Percentiles rank a stretch among this genome's conserved stretches.
Evolutionary conservation across 2,113 vertebrate genomes (phyloP).

Genomic region (Syngnathus typhle): DNA sequence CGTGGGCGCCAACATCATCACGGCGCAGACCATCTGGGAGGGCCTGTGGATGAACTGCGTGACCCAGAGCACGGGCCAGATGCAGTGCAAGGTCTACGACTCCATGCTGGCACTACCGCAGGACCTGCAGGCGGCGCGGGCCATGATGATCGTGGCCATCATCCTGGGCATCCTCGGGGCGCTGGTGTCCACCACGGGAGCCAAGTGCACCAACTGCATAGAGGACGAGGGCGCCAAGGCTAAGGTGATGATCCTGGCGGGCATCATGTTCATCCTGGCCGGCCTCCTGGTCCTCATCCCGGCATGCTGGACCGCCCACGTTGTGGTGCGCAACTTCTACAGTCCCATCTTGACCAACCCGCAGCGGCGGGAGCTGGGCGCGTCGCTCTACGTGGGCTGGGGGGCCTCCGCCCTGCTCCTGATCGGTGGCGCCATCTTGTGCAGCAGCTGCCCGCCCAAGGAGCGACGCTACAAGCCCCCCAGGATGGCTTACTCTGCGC

Average conservation of each 20-base stretch:
- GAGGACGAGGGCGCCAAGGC: constrained; percentile 67
- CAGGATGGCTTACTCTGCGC: constrained; percentile 66
- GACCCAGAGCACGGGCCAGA: constrained; percentile 75
- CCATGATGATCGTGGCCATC: constrained; percentile 68
- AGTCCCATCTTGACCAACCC: constrained; percentile 35
- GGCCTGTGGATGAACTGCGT: constrained; percentile 78
- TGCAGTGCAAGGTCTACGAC: constrained; percentile 78
- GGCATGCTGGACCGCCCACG: constrained; percentile 64
- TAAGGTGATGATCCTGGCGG: constrained; percentile 72
- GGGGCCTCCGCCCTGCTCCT: constrained; percentile 60
- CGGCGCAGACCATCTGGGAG: constrained; percentile 69
- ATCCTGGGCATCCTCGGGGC: constrained; percentile 66
- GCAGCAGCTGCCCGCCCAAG: constrained; percentile 69
- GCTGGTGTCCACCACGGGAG: constrained; percentile 70
- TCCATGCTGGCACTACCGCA: constrained; percentile 66
- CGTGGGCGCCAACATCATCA: constrained; percentile 72
- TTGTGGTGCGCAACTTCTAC: constrained; percentile 66
- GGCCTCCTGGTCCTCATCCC: constrained; percentile 71
- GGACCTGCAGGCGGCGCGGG: constrained; percentile 73
- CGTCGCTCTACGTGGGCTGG: constrained; percentile 72
- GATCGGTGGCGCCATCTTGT: constrained; percentile 71
- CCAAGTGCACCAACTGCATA: constrained; percentile 78
- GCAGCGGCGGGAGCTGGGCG: constrained; percentile 69
- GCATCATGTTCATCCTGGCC: constrained; percentile 62
- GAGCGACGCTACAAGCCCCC: constrained; percentile 68